Base-by-base conservation (phyloP, 2,797 vertebrate species). In the Tapera naevia region DNA sequence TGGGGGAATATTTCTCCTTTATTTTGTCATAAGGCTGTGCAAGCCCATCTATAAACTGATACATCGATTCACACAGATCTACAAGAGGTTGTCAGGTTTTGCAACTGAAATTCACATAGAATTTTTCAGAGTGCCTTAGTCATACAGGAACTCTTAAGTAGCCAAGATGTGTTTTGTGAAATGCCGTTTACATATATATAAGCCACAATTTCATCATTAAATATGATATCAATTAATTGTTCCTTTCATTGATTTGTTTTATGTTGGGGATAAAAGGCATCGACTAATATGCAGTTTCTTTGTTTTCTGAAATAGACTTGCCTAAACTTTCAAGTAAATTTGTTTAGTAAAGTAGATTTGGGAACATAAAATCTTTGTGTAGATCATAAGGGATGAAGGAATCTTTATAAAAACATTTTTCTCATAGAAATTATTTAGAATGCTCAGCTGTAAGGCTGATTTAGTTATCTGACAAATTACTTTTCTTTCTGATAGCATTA, bases 401-500 rank as follows among this genome's bases (percentile, higher is more conserved):
- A 80, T 66, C 39, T 43, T 79, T 75, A 60, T 33, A 65, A 81
- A 82, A 80, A 33, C 0, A 37, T 61, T 93, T 91, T 69, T 86
- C 43, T 9, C 72, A n/a, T 5, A 86, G 58, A 94, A 89, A 56
- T 89, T 53, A 51, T 75, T 89, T 75, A 50, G 24, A 91, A 74
- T 67, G 30, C 37, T 86, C 35, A 65, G 60, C n/a, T 57, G 41
- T 60, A 54, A 74, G n/a, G n/a, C 33, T 81, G 43, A 30, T 66
- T 89, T 86, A 37, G n/a, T 89, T 91, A 79, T 54, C 48, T 89
- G 53, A 88, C 60, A 78, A 71, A 57, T 80, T 79, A 80, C 39
- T 86, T 91, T 91, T 88, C 64, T 30, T 92, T 84, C 84, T 72
- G 50, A 74, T 50, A 86, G 8, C 50, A 67, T 67, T 86, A 93